These are phyloP conservation scores for Erebia ligea DNA, from an alignment of 2,888 invertebrate species.

Conservation along the genomic window DNA sequence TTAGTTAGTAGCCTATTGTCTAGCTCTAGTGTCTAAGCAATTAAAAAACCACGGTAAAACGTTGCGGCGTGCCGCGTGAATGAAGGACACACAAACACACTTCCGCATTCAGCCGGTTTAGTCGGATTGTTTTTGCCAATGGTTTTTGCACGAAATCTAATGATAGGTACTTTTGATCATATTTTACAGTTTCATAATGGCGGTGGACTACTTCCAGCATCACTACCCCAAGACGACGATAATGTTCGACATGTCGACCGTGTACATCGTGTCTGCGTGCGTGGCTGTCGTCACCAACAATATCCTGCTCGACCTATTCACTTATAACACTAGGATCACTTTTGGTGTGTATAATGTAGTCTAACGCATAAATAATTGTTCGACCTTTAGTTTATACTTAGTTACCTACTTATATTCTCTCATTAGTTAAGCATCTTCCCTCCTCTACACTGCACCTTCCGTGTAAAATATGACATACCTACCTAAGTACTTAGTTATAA, in stretches of 20 bases:
- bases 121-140: not conserved
- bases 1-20: no score
- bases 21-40: no score
- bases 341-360: constrained; percentile 85
- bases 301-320: constrained; percentile 90
- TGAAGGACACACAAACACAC: not conserved
- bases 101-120: not conserved
- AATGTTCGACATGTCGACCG: constrained; percentile 95
- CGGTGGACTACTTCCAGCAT: constrained; percentile 95
- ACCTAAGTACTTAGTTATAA: no score
- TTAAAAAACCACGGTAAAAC: no score
- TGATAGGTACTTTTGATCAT: not conserved
- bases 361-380: no score
- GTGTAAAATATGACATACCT: no score
- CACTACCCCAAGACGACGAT: constrained; percentile 93
- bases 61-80: no score
- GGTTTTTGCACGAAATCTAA: not conserved
- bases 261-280: constrained; percentile 95
- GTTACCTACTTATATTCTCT: no score
- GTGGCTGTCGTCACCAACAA: constrained; percentile 94
- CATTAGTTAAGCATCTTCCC: no score
- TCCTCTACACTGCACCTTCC: no score
- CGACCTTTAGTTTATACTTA: no score
- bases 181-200: constrained; percentile 92
- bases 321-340: constrained; percentile 92